Evolutionary conservation across 2,888 invertebrate species (phyloP).

Genomic region (Eupithecia tripunctaria): DNA sequence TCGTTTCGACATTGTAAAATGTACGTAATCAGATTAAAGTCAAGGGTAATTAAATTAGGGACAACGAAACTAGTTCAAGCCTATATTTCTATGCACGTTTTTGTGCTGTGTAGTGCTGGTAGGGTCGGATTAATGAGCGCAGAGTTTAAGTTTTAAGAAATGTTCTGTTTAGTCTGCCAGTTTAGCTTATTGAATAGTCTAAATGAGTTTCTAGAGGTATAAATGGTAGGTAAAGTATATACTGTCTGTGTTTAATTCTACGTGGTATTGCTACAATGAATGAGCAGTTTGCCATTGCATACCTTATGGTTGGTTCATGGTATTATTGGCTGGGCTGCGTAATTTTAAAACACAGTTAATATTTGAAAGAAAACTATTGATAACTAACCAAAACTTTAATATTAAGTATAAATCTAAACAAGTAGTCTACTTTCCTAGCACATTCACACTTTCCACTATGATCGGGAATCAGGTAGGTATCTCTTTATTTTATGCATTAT

Average conservation of each 20-base stretch:
- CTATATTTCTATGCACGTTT: no score
- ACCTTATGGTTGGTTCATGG: constrained; percentile 32
- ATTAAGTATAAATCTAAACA: not conserved
- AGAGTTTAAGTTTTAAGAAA: not conserved
- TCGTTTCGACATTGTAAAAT: no score
- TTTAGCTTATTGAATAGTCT: not conserved
- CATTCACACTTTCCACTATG: not conserved
- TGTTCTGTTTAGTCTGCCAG: not conserved
- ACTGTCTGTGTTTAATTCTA: constrained; percentile 5
- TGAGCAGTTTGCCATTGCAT: constrained; percentile 19
- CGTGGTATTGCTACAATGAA: not conserved
- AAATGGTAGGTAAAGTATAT: constrained; percentile 3
- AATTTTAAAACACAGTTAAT: constrained; percentile 33
- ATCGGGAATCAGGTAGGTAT: no score
- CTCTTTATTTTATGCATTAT: not conserved
- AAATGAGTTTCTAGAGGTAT: constrained; percentile 2
- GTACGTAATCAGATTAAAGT: no score
- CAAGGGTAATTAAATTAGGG: no score
- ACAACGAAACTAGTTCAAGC: no score
- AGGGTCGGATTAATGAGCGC: no score
- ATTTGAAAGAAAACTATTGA: not conserved
- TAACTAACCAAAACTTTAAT: not conserved
- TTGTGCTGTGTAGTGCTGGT: no score
- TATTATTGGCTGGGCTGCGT: constrained; percentile 33
- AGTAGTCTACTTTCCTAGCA: not conserved